Evolutionary conservation across 2,113 vertebrate species (phyloP).

Genomic region (Nothoprocta pentlandii): DNA sequence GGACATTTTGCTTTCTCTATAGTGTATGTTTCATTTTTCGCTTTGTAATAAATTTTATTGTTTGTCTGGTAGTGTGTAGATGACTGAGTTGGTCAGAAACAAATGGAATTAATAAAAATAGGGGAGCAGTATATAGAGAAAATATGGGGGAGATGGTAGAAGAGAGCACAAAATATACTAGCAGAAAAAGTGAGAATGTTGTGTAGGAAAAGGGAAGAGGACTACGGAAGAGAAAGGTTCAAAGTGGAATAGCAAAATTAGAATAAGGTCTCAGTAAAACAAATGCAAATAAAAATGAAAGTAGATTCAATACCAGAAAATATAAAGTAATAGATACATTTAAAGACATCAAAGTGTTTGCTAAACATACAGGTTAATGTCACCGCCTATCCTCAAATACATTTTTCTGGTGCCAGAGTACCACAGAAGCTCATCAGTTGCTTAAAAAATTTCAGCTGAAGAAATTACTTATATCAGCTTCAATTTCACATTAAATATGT

Average conservation of each 20-base stretch:
- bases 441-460: neutral
- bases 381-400: neutral
- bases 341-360: neutral
- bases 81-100: neutral
- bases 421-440: neutral
- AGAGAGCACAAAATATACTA: neutral
- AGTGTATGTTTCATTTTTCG: neutral
- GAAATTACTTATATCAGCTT: neutral
- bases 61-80: neutral
- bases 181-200: neutral
- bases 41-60: neutral
- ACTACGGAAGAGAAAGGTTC: neutral
- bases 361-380: neutral
- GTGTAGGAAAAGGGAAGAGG: neutral
- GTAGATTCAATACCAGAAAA: neutral
- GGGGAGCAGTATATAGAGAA: neutral
- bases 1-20: neutral
- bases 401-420: neutral
- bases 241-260: neutral
- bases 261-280: neutral
- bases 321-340: neutral
- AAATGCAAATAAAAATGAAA: neutral
- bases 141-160: neutral
- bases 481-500: neutral
- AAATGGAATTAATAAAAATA: neutral